A percentile compares a stretch with the other conserved stretches of the same genome.
phyloP scores from a whole-genome alignment of 1,140 invertebrate genomes.

The Muscidifurax raptorellus region DNA sequence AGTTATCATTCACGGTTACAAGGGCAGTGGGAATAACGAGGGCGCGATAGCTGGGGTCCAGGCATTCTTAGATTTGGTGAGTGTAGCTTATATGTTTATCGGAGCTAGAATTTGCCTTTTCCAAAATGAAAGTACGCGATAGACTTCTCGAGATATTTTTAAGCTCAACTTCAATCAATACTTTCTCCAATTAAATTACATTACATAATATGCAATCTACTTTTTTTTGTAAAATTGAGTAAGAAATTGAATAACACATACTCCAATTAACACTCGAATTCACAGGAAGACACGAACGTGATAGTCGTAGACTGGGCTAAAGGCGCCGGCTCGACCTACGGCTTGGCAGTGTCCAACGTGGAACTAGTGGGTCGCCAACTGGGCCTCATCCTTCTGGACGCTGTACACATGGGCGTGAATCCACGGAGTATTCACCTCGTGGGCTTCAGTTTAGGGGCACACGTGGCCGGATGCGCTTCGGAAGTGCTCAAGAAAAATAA shows the following conservation, averaged over 20 bases:
- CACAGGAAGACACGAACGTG: constrained; percentile 75
- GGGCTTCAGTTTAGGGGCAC: constrained; percentile 87
- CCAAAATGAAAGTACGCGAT: too few species aligned
- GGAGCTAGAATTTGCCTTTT: too few species aligned
- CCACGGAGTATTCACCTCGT: constrained; percentile 80
- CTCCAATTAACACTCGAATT: background rate
- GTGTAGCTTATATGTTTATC: background rate
- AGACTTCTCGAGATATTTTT: too few species aligned
- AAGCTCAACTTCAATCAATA: too few species aligned
- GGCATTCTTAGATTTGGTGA: constrained; percentile 71
- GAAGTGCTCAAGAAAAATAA: constrained; percentile 78
- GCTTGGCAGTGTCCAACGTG: constrained; percentile 79
- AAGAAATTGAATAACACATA: background rate
- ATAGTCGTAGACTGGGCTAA: constrained; percentile 76
- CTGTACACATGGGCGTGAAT: constrained; percentile 71
- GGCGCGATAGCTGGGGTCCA: constrained; percentile 66
- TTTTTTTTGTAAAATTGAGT: too few species aligned
- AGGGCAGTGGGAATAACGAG: constrained; percentile 73
- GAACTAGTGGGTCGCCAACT: constrained; percentile 81
- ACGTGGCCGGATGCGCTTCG: constrained; percentile 84
- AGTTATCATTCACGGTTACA: constrained; percentile 78
- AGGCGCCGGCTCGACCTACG: constrained; percentile 76
- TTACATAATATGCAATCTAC: too few species aligned
- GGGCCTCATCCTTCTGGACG: constrained; percentile 73
- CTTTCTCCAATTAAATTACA: too few species aligned